phyloP scores from a whole-genome alignment of 2,797 vertebrate genomes.

The Catharus ustulatus region DNA sequence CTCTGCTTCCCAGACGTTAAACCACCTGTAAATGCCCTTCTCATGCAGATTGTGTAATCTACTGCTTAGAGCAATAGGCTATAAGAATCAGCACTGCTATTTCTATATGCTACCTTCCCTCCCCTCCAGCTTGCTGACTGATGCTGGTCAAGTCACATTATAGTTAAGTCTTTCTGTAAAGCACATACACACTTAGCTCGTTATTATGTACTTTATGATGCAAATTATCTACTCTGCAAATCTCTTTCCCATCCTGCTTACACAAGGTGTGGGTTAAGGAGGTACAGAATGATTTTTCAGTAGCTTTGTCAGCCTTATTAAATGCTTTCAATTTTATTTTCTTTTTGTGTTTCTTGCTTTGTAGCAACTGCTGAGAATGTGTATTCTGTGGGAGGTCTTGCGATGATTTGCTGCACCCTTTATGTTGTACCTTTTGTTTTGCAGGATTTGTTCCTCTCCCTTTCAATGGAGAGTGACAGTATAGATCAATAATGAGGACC shows the following conservation, averaged over 20 bases:
- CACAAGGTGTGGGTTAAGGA: neutral
- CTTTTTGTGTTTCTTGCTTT: neutral
- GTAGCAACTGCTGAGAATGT: neutral
- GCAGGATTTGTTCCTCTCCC: constrained; percentile 54
- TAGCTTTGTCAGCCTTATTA: neutral
- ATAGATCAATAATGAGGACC: constrained; percentile 85
- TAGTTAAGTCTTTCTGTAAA: neutral
- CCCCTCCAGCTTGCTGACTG: neutral
- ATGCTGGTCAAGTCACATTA: neutral
- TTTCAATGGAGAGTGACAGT: constrained; percentile 77
- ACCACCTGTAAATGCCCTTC: neutral
- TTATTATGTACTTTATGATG: neutral
- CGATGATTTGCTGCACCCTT: neutral
- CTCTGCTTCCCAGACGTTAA: neutral
- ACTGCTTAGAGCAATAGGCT: neutral
- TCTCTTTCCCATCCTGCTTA: neutral
- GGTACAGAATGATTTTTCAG: neutral
- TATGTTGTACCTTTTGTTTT: neutral
- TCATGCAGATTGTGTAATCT: rapidly evolving
- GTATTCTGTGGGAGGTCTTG: neutral
- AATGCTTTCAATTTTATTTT: neutral
- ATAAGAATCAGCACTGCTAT: neutral
- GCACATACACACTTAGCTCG: neutral
- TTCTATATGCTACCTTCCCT: neutral
- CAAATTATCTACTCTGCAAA: neutral